phyloP scores from a whole-genome alignment of 2,113 vertebrate genomes.

The Saccopteryx bilineata region DNA sequence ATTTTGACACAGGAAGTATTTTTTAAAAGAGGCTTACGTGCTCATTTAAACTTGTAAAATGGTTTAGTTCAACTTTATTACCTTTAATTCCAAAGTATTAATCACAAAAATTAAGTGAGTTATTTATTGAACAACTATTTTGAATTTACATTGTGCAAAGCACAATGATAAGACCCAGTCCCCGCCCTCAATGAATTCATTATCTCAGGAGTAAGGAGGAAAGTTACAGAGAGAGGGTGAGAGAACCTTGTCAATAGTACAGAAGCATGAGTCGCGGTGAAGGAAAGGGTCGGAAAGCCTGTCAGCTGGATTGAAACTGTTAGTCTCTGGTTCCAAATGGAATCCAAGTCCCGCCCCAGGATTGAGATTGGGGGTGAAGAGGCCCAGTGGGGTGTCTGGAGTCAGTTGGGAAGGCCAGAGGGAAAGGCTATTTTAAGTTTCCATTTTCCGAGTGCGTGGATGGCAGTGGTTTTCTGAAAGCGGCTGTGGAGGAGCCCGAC shows the following conservation, averaged over 20 bases:
- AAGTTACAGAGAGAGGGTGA: background rate
- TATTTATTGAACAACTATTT: background rate
- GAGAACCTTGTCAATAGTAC: background rate
- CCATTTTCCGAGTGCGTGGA: rapidly evolving
- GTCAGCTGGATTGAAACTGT: background rate
- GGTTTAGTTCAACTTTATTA: background rate
- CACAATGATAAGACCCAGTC: background rate
- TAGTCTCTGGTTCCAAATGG: background rate
- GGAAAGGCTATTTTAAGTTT: background rate
- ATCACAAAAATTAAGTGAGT: background rate
- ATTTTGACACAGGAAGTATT: slow-evolving; percentile 6
- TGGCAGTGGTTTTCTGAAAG: background rate
- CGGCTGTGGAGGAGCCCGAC: background rate
- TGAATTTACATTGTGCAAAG: background rate
- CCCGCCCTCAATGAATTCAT: background rate
- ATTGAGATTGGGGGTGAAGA: background rate
- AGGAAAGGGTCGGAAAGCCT: background rate
- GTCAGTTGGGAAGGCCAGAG: background rate
- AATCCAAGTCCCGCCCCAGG: background rate
- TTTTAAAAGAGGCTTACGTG: background rate
- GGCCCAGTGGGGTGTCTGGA: background rate
- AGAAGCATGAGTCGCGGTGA: background rate
- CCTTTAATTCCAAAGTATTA: slow-evolving; percentile 6
- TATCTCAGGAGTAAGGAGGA: background rate
- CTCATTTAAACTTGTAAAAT: slow-evolving; percentile 26